Evolutionary conservation across 2,888 invertebrate genomes (phyloP).

Genomic region (Bursaphelenchus okinawaensis): DNA sequence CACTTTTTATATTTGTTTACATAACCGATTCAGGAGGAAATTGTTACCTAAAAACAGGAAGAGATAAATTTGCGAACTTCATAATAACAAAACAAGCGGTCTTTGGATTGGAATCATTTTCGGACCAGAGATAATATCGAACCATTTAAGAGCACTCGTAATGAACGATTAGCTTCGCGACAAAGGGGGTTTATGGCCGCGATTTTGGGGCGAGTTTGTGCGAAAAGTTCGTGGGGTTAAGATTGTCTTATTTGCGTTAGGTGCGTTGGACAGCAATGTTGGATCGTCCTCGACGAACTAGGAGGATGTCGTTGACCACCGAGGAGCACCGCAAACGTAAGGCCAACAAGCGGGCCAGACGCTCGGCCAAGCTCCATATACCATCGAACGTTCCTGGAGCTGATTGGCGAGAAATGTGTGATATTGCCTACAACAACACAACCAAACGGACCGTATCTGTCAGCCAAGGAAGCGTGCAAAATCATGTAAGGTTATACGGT

Average conservation of each 20-base stretch:
- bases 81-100: too few relatives aligned
- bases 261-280: not conserved
- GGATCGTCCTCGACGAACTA: not conserved
- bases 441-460: constrained; percentile 1
- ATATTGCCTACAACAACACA: not conserved
- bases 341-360: not conserved
- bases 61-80: too few relatives aligned
- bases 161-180: not conserved
- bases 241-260: not conserved
- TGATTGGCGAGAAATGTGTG: constrained; percentile 17
- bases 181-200: not conserved
- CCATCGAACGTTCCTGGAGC: constrained; percentile 11
- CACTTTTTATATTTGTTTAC: too few relatives aligned
- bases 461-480: not conserved
- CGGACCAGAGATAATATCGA: not conserved
- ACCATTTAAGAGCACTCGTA: not conserved
- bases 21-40: too few relatives aligned
- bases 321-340: constrained; percentile 1
- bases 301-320: not conserved
- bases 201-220: not conserved
- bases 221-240: too few relatives aligned
- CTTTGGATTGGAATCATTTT: not conserved
- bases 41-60: too few relatives aligned
- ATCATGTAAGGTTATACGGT: not conserved
- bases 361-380: not conserved